phyloP scores from a whole-genome alignment of 2,888 invertebrate genomes.

The Andrena praecox region DNA sequence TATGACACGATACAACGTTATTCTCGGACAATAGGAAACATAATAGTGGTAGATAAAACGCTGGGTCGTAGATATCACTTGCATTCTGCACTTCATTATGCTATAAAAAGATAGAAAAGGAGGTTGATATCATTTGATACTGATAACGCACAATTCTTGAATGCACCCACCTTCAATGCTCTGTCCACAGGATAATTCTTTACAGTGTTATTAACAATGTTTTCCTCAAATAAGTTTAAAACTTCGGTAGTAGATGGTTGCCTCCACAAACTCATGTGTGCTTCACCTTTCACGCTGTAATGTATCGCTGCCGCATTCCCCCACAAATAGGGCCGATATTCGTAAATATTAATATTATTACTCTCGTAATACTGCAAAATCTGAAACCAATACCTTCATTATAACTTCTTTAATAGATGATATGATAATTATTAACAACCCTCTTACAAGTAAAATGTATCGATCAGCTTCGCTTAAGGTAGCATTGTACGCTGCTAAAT shows the following conservation, averaged over 20 bases:
- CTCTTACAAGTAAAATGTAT: constrained; percentile 86
- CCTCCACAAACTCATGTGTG: constrained; percentile 88
- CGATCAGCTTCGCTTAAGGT: constrained; percentile 90
- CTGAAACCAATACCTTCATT: constrained; percentile 82
- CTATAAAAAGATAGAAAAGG: constrained; percentile 64
- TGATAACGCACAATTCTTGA: background rate
- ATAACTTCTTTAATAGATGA: background rate
- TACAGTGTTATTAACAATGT: constrained; percentile 89
- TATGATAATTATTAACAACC: background rate
- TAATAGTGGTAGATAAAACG: constrained; percentile 92
- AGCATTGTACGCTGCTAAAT: constrained; percentile 92
- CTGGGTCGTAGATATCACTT: constrained; percentile 91
- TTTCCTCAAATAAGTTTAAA: constrained; percentile 89
- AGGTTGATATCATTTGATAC: background rate
- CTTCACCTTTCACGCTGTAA: constrained; percentile 89
- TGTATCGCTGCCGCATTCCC: constrained; percentile 92
- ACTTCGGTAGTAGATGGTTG: constrained; percentile 91
- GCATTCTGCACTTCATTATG: constrained; percentile 64
- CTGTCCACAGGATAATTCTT: constrained; percentile 90
- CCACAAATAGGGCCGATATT: constrained; percentile 93
- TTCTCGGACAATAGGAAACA: constrained; percentile 91
- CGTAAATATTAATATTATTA: constrained; percentile 88
- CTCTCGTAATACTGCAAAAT: constrained; percentile 90
- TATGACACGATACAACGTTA: constrained; percentile 90
- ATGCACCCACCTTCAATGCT: constrained; percentile 84